Evolutionary conservation across 1,140 invertebrate genomes (phyloP), one percentile per base, ranked within the genome.

Genomic region (Kradibia gibbosae): DNA sequence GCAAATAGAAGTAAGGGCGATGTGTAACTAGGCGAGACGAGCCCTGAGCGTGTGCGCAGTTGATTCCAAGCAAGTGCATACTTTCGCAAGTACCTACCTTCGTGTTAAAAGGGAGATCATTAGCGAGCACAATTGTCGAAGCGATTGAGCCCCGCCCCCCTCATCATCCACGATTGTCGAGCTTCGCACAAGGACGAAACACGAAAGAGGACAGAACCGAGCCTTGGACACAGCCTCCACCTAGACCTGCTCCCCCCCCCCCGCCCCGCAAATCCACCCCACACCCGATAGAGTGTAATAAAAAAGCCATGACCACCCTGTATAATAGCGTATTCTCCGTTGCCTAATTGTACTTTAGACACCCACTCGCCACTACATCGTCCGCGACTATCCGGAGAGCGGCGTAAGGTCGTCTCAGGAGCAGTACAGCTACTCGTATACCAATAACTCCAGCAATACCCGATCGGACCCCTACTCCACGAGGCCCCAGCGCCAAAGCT

Each of bases 401-500:
- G 93, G 93, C 85, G 92, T 94, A 84, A 93, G 94, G 90, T 93
- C 94, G 75, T 92, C 92, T 83, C 94, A 95, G 90, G 92, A 95
- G 91, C 94, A 95, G 92, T 96, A 96, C 93, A 96, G 94, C 85
- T 96, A 96, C 93, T 95, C 95, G 85, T 96, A 96, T 92, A 92
- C 92, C 89, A 94, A 94, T 89, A 90, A 91, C 85, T 91, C 87
- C 85, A 91, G 86, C 85, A 91, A 31, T 36, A 73, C 91, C 60
- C 91, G 91, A 82, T 88, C 90, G 84, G 93, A 94, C 89, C 92
- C 92, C 45, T 92, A 93, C 87, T n/a, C n/a, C n/a, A 87, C 89
- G 55, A 86, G 92, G 84, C 92, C 94, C 82, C 92, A 94, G 86
- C 92, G 93, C 85, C 92, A 92, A 84, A 92, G 92, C 83, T 95